Evolutionary conservation across 2,797 vertebrate species (phyloP), one percentile per base, ranked within the genome.

Genomic region (Molossus molossus): DNA sequence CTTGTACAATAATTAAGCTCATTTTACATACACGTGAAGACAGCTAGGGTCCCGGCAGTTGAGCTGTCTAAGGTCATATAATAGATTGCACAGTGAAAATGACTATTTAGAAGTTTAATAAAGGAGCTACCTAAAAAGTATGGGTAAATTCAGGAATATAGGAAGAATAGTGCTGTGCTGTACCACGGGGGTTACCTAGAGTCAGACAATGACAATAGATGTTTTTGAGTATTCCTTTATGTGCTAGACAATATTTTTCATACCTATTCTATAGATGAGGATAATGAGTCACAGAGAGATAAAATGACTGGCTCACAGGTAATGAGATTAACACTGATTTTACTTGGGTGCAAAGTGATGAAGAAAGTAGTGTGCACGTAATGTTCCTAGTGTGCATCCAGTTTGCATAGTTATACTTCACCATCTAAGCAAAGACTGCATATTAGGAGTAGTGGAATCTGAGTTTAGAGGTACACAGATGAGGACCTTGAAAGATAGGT

Each of bases 91-190:
- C 2, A 48, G 6, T 80, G 62, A 86, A 90, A 62, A 14, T 48
- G 20, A 10, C 13, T 62, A 14, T 60, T 45, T 60, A 18, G n/a
- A 87, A 82, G n/a, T 91, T 87, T 55, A 81, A 75, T 53, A 69
- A 48, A 40, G 10, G 8, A 12, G 33, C 3, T 62, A 6, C 37
- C 53, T 70, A 14, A 40, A 48, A 48, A 67, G 8, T 64, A 40
- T 29, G 11, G 3, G 18, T 82, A 60, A 4, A 64, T 27, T 84
- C 80, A 55, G 64, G 4, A 37, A 21, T 72, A 45, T 0, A 40
- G 4, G 0, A 62, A 12, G 17, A 1, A 13, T 13, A 50, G 5
- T 3, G 12, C 3, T 48, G 5, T 3, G 12, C 3, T 48, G 0
- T 50, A 33, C 8, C 37, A 40, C 27, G 17, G 45, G 45, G 2